Evolutionary conservation across 2,113 vertebrate genomes (phyloP), one percentile per base, ranked within the genome.

Genomic region (Glaucidium brasilianum): DNA sequence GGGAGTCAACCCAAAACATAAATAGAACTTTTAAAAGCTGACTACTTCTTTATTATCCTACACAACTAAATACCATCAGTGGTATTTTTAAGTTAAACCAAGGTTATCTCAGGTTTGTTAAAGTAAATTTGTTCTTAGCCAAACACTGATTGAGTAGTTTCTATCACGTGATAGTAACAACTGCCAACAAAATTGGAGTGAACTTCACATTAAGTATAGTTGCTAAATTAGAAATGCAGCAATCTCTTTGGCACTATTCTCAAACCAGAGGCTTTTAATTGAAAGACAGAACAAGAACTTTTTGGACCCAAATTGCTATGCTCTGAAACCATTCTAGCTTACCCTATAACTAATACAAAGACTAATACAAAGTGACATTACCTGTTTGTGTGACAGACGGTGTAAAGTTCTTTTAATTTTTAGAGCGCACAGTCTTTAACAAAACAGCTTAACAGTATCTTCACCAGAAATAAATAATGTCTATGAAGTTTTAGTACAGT

Each of bases 31-130:
- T 13, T 49, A 39, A 91, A 69, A 82, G 53, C 75, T 93, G 55
- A 52, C 77, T 90, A 30, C 35, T 75, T 95, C 59, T 94, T 97
- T 93, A 90, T 91, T 95, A 71, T 72, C 52, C 79, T 95, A 27
- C n/a, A 74, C 82, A 97, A 84, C 92, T 92, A 97, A 93, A 92
- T 96, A 86, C 34, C 27, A 8, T 62, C 8, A 35, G 15, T 81
- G 71, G 60, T 92, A 96, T 96, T 97, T 98, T 81, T 97, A 96
- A 93, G 79, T 50, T 93, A 96, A 97, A 94, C 53, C 66, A 96
- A 96, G 59, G 39, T 95, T 97, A 95, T 95, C 69, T 96, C 80
- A 94, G 94, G 80, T 95, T 96, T 94, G 69, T 90, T 92, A 85
- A 91, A 95, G 59, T 79, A 88, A 84, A 90, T 79, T 82, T 87